Evolutionary conservation across 2,888 invertebrate species (phyloP).

Genomic region (Oeneis ivallda): DNA sequence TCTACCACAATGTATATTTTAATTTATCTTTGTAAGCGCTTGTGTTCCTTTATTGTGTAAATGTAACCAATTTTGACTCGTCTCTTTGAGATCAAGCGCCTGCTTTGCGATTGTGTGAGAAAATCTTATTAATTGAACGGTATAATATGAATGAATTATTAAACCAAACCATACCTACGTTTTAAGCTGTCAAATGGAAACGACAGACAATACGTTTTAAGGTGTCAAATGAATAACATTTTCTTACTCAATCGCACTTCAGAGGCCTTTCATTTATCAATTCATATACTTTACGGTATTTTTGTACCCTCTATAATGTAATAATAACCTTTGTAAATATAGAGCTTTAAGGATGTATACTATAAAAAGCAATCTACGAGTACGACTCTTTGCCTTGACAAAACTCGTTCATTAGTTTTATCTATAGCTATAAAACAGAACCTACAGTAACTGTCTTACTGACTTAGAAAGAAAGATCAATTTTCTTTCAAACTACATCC

Average conservation of each 20-base stretch:
- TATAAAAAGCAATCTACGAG: not conserved
- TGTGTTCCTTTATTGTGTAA: slow-evolving; percentile 72
- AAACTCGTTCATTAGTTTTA: not conserved
- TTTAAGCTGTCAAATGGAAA: no score
- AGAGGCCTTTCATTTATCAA: no score
- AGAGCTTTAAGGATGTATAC: slow-evolving; percentile 24
- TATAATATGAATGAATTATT: no score
- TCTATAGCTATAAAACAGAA: not conserved
- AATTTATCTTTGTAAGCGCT: slow-evolving; percentile 60
- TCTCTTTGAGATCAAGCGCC: slow-evolving; percentile 15
- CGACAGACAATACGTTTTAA: no score
- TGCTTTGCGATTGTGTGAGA: not conserved
- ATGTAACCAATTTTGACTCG: slow-evolving; percentile 35
- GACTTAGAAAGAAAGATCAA: no score
- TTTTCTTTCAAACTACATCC: no score
- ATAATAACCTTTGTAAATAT: slow-evolving; percentile 33
- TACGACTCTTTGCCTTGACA: not conserved
- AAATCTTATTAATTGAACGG: no score
- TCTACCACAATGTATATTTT: slow-evolving; percentile 70
- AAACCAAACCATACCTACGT: no score
- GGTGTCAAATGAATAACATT: no score
- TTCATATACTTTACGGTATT: no score
- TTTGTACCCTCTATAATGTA: slow-evolving; percentile 29
- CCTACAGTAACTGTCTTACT: no score
- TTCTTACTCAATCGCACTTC: no score